A percentile compares a stretch with the other conserved stretches of the same genome.
Conservation (phyloP, 2,797 vertebrate genomes). For the Crocodylus rhombifer region DNA sequence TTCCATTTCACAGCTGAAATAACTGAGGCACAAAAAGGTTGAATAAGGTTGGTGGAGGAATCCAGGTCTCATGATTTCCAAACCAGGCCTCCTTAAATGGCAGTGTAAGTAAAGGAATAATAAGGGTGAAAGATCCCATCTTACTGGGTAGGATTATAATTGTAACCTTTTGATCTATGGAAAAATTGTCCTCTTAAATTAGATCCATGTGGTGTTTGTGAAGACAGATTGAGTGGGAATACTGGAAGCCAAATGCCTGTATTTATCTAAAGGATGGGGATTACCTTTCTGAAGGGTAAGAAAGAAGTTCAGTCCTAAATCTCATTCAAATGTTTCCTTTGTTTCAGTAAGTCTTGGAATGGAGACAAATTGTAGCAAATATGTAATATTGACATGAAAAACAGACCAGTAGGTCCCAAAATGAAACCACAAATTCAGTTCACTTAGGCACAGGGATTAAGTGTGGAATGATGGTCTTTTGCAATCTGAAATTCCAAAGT, state of each 20-base stretch:
- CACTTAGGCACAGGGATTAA: conserved; percentile 16
- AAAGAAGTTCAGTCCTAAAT: conserved; percentile 66
- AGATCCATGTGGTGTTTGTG: conserved; percentile 72
- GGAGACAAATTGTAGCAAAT: conserved; percentile 61
- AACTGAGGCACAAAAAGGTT: neutral
- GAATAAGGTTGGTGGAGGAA: neutral
- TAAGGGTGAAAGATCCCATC: conserved; percentile 21
- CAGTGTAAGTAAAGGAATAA: conserved; percentile 43
- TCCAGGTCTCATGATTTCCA: neutral
- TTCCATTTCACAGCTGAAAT: neutral
- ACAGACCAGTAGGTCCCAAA: conserved; percentile 21
- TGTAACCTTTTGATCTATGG: conserved; percentile 37
- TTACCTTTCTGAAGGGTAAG: conserved; percentile 56
- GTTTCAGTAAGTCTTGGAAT: conserved; percentile 67
- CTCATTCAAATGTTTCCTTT: conserved; percentile 70
- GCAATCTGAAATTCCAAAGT: neutral
- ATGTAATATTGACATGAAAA: conserved; percentile 66
- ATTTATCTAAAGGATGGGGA: conserved; percentile 69
- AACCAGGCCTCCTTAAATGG: neutral
- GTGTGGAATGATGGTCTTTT: neutral
- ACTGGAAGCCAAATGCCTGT: conserved; percentile 50
- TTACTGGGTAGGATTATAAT: conserved; percentile 30
- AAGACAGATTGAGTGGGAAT: conserved; percentile 64
- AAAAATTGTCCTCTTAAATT: neutral
- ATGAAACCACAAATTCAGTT: conserved; percentile 55